Base-by-base conservation (phyloP, 2,888 invertebrate species). In the Hyposoter didymator region DNA sequence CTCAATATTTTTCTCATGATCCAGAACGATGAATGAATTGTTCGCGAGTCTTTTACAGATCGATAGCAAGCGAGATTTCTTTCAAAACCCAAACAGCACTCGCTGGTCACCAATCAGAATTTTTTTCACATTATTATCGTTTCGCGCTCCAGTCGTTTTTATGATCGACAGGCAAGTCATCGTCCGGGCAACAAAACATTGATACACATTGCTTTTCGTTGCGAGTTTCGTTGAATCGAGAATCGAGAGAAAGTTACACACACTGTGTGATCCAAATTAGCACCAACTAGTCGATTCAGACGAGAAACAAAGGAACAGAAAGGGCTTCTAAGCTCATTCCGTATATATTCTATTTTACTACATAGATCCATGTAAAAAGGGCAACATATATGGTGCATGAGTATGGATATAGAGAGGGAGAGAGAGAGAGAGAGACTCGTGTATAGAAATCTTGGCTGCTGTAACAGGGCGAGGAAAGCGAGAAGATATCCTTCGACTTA, bases 401-500 rank as follows among this genome's bases (percentile, higher is more conserved):
- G 28, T 47, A 69, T 28, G 28, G 1, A 28, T 28, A 28, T 28
- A 28, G 28, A 28, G 28, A 28, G 2, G 2, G 28, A 28, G 28
- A 28, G 19, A 62, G 22, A 19, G 10, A 28, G 22, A n/a, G 6
- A 47, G 35, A 78, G 55, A 49, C 32, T 22, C 35, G 52, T 52
- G 64, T 45, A 78, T 32, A 70, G 64, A 86, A 74, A 35, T 59
- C 45, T 45, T 52, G 52, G 81, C 74, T 78, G 81, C 75, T 73
- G 84, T 83, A 80, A 76, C 72, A 82, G 85, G 84, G 82, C 85
- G 85, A 85, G 82, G 67, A 85, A 85, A 85, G 79, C 85, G 82
- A 79, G 70, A 83, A 85, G 79, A 83, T 85, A 85, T 84, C 81
- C 82, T 81, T 84, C 74, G 82, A 85, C 84, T 87, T 85, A 85